These are phyloP conservation scores for Caenorhabditis doughertyi DNA, from an alignment of 2,888 invertebrate genomes.

Conservation along the genomic window DNA sequence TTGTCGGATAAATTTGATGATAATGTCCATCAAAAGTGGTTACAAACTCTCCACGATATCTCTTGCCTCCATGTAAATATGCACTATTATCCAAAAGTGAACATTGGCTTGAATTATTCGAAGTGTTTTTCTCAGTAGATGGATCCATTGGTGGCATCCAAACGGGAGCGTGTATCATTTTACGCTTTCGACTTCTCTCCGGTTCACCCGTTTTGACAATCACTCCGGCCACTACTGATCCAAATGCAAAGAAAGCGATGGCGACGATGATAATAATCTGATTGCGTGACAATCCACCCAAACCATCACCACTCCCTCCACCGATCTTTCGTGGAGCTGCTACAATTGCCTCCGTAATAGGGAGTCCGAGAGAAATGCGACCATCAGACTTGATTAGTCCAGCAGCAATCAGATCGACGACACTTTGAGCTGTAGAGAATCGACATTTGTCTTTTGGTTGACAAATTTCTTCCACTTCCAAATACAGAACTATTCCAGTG, in stretches of 20 bases:
- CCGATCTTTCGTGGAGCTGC: constrained; percentile 12
- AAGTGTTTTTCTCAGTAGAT: no score
- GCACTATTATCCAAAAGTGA: constrained; percentile 23
- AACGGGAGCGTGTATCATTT: constrained; percentile 59
- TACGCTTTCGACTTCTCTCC: constrained; percentile 63
- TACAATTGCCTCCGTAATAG: constrained; percentile 62
- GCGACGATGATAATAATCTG: constrained; percentile 19
- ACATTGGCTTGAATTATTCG: constrained; percentile 1
- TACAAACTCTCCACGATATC: background rate
- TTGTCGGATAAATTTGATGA: background rate
- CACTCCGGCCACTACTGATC: constrained; percentile 42
- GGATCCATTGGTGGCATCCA: constrained; percentile 66
- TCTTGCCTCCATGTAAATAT: background rate
- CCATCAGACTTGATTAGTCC: constrained; percentile 68
- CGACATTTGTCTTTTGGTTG: constrained; percentile 53
- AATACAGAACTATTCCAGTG: constrained; percentile 61
- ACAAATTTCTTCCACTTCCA: constrained; percentile 71
- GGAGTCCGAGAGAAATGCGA: constrained; percentile 35
- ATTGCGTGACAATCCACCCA: background rate
- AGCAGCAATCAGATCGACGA: constrained; percentile 76
- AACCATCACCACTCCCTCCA: background rate
- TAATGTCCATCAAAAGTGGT: background rate
- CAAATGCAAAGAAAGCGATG: constrained; percentile 35
- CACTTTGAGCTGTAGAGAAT: constrained; percentile 74
- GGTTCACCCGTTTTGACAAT: constrained; percentile 14